Base-by-base conservation (phyloP, 2,797 vertebrate species). In the Pantherophis vulpinus region DNA sequence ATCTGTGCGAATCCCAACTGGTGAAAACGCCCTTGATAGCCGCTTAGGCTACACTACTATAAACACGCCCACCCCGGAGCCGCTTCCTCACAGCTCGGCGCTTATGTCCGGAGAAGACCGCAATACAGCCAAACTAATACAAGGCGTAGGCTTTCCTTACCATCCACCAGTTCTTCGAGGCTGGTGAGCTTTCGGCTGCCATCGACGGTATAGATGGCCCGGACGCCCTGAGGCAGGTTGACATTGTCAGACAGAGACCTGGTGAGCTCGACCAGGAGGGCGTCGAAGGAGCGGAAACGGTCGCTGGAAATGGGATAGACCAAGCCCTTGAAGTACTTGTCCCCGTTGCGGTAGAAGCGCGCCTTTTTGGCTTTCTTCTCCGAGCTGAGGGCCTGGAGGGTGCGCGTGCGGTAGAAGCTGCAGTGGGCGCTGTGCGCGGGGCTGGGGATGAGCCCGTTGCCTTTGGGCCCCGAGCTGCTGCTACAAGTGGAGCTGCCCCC, bases 391-490 rank as follows among this genome's bases (percentile, higher is more conserved):
- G 99, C 98, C 98, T 99, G 99, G 96, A 99, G 97, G 1, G 99
- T 99, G 93, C 99, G 99, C 54, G 99, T 99, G 95, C 99, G 98
- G 97, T 99, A 99, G 96, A 99, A 99, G 96, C 99, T 99, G 96
- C 99, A 99, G 97, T 99, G 99, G 60, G 99, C 99, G 90, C 99
- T 99, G 97, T 99, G 99, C 25, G 99, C 99, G 0, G 99, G 99
- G 97, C 99, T 99, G 87, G 99, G 98, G 87, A 98, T 98, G 93
- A 98, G 97, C 70, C 98, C 99, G 95, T 98, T 98, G 0, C 98
- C 98, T 92, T 98, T 97, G 95, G 98, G 98, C 51, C 98, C 98
- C 0, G 96, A 96, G 58, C 95, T 91, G 4, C 98, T 96, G 89
- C 98, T 97, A 87, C 98, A 98, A 27, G 98, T 98, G 86, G 96